Percentiles rank a stretch among this genome's conserved stretches.
Evolutionary conservation across 1,140 invertebrate genomes (phyloP).

Genomic region (Uloborus diversus): DNA sequence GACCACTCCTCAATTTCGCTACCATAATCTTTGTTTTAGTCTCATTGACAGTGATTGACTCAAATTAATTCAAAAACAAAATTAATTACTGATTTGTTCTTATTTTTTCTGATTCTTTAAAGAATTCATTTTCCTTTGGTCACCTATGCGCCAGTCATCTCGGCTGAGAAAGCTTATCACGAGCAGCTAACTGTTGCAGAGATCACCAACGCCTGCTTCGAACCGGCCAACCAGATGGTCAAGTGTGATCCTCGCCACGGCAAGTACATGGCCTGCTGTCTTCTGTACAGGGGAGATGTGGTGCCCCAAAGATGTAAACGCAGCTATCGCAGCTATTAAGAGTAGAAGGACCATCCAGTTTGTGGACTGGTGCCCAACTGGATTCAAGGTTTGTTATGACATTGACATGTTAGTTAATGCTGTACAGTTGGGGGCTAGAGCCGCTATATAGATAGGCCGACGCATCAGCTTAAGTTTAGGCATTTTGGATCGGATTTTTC

Average conservation of each 20-base stretch:
- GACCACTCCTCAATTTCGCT: too few relatives aligned
- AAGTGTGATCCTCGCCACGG: conserved; percentile 33
- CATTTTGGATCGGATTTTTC: conserved; percentile 48
- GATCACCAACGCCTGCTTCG: conserved; percentile 26
- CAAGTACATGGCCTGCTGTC: conserved; percentile 31
- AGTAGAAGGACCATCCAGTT: conserved; percentile 75
- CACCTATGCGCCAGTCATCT: conserved; percentile 69
- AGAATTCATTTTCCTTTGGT: conserved; percentile 76
- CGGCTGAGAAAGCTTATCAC: conserved; percentile 74
- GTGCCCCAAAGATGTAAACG: conserved; percentile 83
- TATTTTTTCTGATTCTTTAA: background rate
- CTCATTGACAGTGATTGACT: too few relatives aligned
- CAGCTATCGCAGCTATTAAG: conserved; percentile 85
- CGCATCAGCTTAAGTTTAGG: background rate
- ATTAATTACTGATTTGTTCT: too few relatives aligned
- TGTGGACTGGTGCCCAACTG: conserved; percentile 69
- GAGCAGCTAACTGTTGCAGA: conserved; percentile 69
- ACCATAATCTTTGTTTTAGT: too few relatives aligned
- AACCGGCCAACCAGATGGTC: conserved; percentile 40
- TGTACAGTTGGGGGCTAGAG: too few relatives aligned
- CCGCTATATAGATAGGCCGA: too few relatives aligned
- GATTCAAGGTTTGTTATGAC: conserved; percentile 62
- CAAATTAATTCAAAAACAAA: too few relatives aligned
- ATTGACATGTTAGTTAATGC: too few relatives aligned
- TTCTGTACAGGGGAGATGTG: conserved; percentile 72